phyloP scores from a whole-genome alignment of 2,113 vertebrate genomes.

The pig (Sus scrofa) region DNA sequence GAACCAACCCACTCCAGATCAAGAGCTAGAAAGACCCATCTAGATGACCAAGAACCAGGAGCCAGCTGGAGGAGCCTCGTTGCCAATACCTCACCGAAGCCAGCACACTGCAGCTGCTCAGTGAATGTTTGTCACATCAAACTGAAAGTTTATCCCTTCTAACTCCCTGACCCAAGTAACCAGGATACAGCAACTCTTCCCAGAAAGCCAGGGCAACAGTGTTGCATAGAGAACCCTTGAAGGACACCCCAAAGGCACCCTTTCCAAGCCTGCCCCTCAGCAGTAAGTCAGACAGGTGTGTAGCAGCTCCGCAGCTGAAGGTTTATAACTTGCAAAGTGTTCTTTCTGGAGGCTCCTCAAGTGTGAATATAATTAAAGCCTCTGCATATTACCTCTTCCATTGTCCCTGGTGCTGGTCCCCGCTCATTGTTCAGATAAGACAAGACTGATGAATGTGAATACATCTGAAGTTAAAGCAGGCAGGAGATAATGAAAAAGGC shows the following conservation, averaged over 20 bases:
- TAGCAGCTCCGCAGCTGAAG: background rate
- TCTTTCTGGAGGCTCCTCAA: constrained; percentile 75
- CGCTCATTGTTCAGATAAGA: constrained; percentile 87
- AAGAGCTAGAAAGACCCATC: constrained; percentile 51
- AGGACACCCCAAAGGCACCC: background rate
- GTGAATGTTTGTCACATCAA: background rate
- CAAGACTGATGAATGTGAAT: constrained; percentile 86
- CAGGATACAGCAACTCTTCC: background rate
- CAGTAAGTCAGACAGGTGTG: constrained; percentile 50
- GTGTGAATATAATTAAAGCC: constrained; percentile 86
- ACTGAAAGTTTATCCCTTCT: background rate
- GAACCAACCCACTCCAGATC: constrained; percentile 31
- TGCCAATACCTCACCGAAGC: background rate
- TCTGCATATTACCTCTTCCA: constrained; percentile 84
- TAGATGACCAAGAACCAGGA: constrained; percentile 39
- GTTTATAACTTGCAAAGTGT: constrained; percentile 76
- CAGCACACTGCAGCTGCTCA: background rate
- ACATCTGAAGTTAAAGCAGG: constrained; percentile 84
- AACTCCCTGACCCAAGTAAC: background rate
- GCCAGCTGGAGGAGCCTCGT: background rate
- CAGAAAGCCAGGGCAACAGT: background rate
- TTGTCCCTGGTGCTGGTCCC: constrained; percentile 82
- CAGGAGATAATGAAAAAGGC: constrained; percentile 86
- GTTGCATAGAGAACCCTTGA: background rate
- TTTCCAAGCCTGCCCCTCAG: constrained; percentile 29